Evolutionary conservation across 2,888 invertebrate genomes (phyloP).

Genomic region (Rhimphoctona megacephalus): DNA sequence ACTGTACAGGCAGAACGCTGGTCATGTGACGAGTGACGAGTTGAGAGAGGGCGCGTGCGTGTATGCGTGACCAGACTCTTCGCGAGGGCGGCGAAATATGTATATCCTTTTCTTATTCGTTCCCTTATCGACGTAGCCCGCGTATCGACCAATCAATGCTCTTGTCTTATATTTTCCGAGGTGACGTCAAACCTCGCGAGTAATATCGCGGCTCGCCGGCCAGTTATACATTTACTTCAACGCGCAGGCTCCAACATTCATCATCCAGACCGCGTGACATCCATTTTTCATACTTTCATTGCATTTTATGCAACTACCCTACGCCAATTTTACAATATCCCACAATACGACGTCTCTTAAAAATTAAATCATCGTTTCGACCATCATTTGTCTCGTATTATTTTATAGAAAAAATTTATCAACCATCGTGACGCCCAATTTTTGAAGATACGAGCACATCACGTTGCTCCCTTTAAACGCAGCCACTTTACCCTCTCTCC

Average conservation of each 20-base stretch:
- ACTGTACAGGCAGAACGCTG: slow-evolving; percentile 88
- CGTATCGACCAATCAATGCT: slow-evolving; percentile 86
- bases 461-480: slow-evolving; percentile 55
- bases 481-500: slow-evolving; percentile 36
- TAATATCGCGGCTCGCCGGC: slow-evolving; percentile 86
- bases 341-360: not conserved
- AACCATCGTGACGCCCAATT: slow-evolving; percentile 69
- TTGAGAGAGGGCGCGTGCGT: slow-evolving; percentile 40
- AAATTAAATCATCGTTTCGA: slow-evolving; percentile 31
- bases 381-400: slow-evolving; percentile 39
- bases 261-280: slow-evolving; percentile 77
- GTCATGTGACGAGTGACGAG: slow-evolving; percentile 91
- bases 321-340: slow-evolving; percentile 28
- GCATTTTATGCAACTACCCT: not conserved
- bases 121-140: slow-evolving; percentile 85
- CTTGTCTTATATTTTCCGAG: slow-evolving; percentile 83
- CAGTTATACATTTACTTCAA: slow-evolving; percentile 77
- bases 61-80: slow-evolving; percentile 78
- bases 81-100: slow-evolving; percentile 70
- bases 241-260: slow-evolving; percentile 69
- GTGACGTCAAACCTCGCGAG: slow-evolving; percentile 86
- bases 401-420: slow-evolving; percentile 55
- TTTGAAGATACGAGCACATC: slow-evolving; percentile 65
- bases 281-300: slow-evolving; percentile 72
- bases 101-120: slow-evolving; percentile 86